phyloP scores from a whole-genome alignment of 2,797 vertebrate species.

The Gallinago stenura region DNA sequence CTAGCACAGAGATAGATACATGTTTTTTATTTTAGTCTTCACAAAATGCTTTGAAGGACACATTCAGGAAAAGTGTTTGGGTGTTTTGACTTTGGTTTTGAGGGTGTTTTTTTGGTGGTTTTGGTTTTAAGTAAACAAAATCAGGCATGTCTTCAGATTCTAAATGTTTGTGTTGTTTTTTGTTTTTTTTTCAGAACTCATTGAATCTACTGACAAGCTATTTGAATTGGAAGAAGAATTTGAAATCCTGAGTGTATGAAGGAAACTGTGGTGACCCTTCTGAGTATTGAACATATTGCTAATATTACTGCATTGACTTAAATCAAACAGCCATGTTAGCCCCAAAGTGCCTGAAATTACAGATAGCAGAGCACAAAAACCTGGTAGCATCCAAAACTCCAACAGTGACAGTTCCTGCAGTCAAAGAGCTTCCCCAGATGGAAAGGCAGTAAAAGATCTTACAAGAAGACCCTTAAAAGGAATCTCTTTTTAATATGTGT shows the following conservation, averaged over 20 bases:
- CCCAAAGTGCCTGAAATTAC: slow-evolving; percentile 83
- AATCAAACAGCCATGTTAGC: slow-evolving; percentile 78
- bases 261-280: slow-evolving; percentile 34
- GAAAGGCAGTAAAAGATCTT: slow-evolving; percentile 29
- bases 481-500: not conserved
- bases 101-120: not conserved
- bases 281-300: slow-evolving; percentile 51
- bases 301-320: slow-evolving; percentile 64
- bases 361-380: slow-evolving; percentile 72
- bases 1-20: accelerated
- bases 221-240: slow-evolving; percentile 91
- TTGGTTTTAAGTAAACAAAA: not conserved
- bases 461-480: not conserved
- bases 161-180: not conserved
- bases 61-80: not conserved
- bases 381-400: slow-evolving; percentile 59
- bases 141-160: not conserved
- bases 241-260: slow-evolving; percentile 88
- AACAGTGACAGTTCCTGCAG: slow-evolving; percentile 18
- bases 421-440: slow-evolving; percentile 3
- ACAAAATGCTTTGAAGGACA: not conserved
- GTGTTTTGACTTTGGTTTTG: not conserved
- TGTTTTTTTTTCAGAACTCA: slow-evolving; percentile 82
- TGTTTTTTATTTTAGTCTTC: not conserved
- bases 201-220: slow-evolving; percentile 88